Evolutionary conservation across 1,140 invertebrate species (phyloP).

Genomic region (Pomacea maculata): DNA sequence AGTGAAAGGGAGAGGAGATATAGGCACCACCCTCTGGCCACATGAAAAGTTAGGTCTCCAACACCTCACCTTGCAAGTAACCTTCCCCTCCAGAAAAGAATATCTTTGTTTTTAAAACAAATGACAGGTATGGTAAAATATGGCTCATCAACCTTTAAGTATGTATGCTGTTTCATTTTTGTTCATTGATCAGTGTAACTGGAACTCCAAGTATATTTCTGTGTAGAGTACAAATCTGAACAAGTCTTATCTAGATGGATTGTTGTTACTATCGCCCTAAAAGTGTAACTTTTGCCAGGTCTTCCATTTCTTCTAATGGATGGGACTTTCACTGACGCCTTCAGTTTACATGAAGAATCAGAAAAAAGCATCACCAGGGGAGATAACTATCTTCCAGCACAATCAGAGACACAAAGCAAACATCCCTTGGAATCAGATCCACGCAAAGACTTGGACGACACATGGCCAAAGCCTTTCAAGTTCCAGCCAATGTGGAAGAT

Average conservation of each 20-base stretch:
- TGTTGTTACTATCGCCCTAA: background rate
- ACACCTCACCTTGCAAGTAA: too few relatives aligned
- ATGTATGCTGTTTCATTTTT: too few relatives aligned
- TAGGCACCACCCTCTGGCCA: too few relatives aligned
- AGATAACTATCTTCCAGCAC: constrained; percentile 23
- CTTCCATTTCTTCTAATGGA: constrained; percentile 62
- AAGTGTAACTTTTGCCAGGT: constrained; percentile 43
- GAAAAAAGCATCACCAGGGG: constrained; percentile 32
- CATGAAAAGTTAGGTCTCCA: too few relatives aligned
- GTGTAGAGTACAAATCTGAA: background rate
- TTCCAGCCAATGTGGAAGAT: constrained; percentile 65
- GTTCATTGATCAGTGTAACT: background rate
- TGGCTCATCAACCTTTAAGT: too few relatives aligned
- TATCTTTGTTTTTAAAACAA: too few relatives aligned
- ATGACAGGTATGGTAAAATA: too few relatives aligned
- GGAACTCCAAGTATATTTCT: background rate
- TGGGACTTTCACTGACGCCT: constrained; percentile 57
- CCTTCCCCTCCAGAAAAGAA: too few relatives aligned
- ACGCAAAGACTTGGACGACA: constrained; percentile 48
- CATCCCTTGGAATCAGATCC: constrained; percentile 33
- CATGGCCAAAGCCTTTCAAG: constrained; percentile 58
- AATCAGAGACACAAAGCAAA: background rate
- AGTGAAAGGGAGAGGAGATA: too few relatives aligned
- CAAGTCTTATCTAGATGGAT: background rate
- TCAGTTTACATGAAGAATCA: constrained; percentile 63